Evolutionary conservation across 2,888 invertebrate species (phyloP).

Genomic region (Macropis europaea): DNA sequence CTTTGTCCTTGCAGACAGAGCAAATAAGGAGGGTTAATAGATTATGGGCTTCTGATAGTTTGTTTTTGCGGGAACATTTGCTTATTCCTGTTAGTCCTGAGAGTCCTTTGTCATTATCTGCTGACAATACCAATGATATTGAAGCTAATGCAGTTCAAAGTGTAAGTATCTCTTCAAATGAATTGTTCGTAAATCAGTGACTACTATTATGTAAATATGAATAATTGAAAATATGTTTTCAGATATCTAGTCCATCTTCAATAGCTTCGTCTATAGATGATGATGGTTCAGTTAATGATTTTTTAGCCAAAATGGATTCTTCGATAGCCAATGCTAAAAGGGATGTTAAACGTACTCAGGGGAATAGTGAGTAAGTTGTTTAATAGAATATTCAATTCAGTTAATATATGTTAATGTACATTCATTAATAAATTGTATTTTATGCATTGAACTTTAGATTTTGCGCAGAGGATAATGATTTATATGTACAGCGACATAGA

Average conservation of each 20-base stretch:
- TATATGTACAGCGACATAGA: constrained; percentile 81
- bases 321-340: constrained; percentile 91
- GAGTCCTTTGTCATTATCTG: constrained; percentile 74
- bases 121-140: constrained; percentile 39
- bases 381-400: not conserved
- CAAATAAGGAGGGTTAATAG: constrained; percentile 95
- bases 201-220: not conserved
- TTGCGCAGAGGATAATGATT: constrained; percentile 82
- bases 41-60: constrained; percentile 95
- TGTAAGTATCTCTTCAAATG: constrained; percentile 26
- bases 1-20: constrained; percentile 88
- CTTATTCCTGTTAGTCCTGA: constrained; percentile 90
- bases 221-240: constrained; percentile 5
- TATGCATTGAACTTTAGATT: constrained; percentile 77
- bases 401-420: not conserved
- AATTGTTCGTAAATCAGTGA: not conserved
- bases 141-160: constrained; percentile 53
- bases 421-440: not conserved
- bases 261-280: constrained; percentile 82
- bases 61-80: constrained; percentile 93
- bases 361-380: constrained; percentile 89
- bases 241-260: constrained; percentile 72
- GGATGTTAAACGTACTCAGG: constrained; percentile 90
- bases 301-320: constrained; percentile 90
- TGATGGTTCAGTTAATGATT: constrained; percentile 89